Evolutionary conservation across 2,113 vertebrate species (phyloP).

Genomic region (Eurystomus gularis): DNA sequence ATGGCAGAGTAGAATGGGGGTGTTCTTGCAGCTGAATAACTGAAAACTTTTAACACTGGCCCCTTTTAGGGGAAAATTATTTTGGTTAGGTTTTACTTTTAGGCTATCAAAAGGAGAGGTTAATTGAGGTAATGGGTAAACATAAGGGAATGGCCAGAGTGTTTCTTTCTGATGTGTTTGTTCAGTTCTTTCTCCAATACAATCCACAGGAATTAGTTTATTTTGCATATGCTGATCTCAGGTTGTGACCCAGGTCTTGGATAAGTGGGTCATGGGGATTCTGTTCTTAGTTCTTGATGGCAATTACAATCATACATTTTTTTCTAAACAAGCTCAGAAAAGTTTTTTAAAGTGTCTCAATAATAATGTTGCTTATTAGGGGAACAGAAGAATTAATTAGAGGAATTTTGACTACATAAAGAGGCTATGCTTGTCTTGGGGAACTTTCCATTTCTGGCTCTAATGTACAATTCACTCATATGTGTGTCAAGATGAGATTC

Average conservation of each 20-base stretch:
- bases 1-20: not conserved
- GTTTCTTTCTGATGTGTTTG: not conserved
- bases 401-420: not conserved
- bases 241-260: not conserved
- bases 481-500: not conserved
- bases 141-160: not conserved
- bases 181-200: not conserved
- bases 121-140: not conserved
- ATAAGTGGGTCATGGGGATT: not conserved
- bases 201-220: not conserved
- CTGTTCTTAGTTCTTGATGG: not conserved
- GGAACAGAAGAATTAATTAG: not conserved
- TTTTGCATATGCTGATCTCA: not conserved
- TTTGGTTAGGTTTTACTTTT: not conserved
- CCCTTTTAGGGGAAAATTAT: not conserved
- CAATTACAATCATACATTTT: not conserved
- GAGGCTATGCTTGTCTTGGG: not conserved
- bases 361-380: not conserved
- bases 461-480: not conserved
- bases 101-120: not conserved
- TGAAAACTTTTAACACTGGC: not conserved
- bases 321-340: not conserved
- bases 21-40: not conserved
- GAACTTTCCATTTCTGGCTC: not conserved
- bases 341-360: not conserved